These are phyloP conservation scores for Boleophthalmus pectinirostris DNA, from an alignment of 2,113 vertebrate species.

Conservation along the genomic window DNA sequence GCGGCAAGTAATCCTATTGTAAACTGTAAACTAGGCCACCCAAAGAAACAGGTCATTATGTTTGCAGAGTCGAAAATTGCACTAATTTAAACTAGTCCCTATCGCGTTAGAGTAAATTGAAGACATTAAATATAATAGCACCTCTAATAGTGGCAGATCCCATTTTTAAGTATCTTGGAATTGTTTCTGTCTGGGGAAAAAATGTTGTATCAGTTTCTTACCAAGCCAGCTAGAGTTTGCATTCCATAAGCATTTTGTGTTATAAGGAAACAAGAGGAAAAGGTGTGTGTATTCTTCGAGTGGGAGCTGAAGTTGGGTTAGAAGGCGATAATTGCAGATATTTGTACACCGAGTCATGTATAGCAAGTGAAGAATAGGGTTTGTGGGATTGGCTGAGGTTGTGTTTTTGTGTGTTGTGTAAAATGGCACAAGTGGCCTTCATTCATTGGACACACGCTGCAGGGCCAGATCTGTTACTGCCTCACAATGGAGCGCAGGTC, in stretches of 20 bases:
- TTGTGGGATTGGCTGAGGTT: constrained; percentile 49
- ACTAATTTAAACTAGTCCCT: constrained; percentile 41
- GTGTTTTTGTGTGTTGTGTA: constrained; percentile 64
- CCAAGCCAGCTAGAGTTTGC: constrained; percentile 22
- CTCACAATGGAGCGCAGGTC: constrained; percentile 72
- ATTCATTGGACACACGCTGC: constrained; percentile 76
- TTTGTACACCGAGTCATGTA: constrained; percentile 56
- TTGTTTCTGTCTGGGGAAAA: constrained; percentile 7
- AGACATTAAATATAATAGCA: constrained; percentile 35
- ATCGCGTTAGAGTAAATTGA: constrained; percentile 27
- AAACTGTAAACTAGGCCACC: constrained; percentile 38
- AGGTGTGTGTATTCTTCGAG: constrained; percentile 24
- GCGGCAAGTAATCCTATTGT: constrained; percentile 27
- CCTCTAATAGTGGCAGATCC: constrained; percentile 6
- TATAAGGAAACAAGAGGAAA: constrained; percentile 21
- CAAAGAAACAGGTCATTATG: constrained; percentile 34
- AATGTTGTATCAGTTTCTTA: constrained; percentile 11
- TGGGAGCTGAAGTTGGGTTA: constrained; percentile 13
- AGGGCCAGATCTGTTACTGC: constrained; percentile 61
- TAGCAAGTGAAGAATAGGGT: constrained; percentile 31
- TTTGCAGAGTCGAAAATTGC: constrained; percentile 41
- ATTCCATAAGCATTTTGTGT: constrained; percentile 22
- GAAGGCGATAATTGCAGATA: constrained; percentile 51
- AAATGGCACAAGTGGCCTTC: constrained; percentile 76
- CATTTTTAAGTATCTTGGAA: neutral